A percentile compares a stretch with the other conserved stretches of the same genome.
phyloP scores from a whole-genome alignment of 1,140 invertebrate genomes.

The Portunus trituberculatus region DNA sequence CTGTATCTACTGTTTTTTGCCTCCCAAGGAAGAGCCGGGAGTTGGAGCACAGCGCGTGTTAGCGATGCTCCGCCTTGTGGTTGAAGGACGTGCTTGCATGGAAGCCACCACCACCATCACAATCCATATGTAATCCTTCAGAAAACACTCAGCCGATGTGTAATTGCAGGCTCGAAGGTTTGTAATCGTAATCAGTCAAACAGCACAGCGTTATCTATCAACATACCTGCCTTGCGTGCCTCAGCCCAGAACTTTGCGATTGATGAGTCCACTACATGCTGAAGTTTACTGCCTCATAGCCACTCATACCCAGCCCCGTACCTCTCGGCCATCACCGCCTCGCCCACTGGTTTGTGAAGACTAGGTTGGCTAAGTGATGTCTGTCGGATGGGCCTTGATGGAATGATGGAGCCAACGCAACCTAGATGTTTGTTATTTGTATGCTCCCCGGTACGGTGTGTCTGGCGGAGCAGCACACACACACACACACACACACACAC shows the following conservation, averaged over 20 bases:
- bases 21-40: too few relatives aligned
- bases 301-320: not conserved
- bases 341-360: not conserved
- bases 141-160: not conserved
- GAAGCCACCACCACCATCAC: too few relatives aligned
- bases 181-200: not conserved
- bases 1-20: too few relatives aligned
- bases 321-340: not conserved
- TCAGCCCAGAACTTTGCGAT: not conserved
- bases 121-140: not conserved
- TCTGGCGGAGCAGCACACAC: too few relatives aligned
- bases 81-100: too few relatives aligned
- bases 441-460: too few relatives aligned
- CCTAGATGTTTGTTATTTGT: too few relatives aligned
- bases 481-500: too few relatives aligned
- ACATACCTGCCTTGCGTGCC: not conserved
- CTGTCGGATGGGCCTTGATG: not conserved
- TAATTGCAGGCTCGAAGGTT: not conserved
- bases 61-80: too few relatives aligned
- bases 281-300: not conserved
- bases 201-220: not conserved
- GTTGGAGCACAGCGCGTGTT: too few relatives aligned
- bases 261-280: not conserved
- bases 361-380: not conserved
- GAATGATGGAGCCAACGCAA: too few relatives aligned